Conservation (phyloP, 1,140 invertebrate species). For the Saccostrea cuccullata region DNA sequence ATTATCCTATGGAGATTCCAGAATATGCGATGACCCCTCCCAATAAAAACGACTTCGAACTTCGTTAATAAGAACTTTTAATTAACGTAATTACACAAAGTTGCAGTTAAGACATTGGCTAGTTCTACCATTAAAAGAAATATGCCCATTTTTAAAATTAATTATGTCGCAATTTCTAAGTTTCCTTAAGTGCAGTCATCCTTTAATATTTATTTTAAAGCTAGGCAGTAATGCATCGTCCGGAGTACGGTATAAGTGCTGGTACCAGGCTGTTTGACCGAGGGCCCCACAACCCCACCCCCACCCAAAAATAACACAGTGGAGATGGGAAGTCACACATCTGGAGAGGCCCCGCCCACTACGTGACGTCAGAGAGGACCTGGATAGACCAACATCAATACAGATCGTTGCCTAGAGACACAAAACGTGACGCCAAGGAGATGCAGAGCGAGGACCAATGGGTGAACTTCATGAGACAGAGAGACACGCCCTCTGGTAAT, state of each 20-base stretch:
- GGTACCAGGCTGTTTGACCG: constrained; percentile 53
- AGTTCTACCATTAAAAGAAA: no score
- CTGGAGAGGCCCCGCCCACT: constrained; percentile 59
- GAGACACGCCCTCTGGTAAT: neutral
- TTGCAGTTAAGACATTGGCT: no score
- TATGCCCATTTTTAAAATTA: no score
- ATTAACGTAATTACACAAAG: no score
- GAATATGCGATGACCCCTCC: no score
- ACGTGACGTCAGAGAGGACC: constrained; percentile 66
- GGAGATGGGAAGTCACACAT: constrained; percentile 67
- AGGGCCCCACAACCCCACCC: constrained; percentile 65
- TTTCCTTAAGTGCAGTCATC: no score
- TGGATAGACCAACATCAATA: constrained; percentile 68
- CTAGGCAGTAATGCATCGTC: constrained; percentile 41
- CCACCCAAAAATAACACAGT: constrained; percentile 66
- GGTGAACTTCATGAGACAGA: constrained; percentile 65
- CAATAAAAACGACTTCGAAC: no score
- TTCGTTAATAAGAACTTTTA: no score
- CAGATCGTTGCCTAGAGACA: constrained; percentile 61
- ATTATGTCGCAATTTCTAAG: no score
- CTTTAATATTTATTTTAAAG: neutral
- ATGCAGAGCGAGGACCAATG: constrained; percentile 72
- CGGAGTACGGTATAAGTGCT: constrained; percentile 52
- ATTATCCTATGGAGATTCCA: no score
- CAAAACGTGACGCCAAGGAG: constrained; percentile 68